These are phyloP conservation scores for Thereva nobilitata DNA, from an alignment of 2,888 invertebrate species.

Conservation along the genomic window DNA sequence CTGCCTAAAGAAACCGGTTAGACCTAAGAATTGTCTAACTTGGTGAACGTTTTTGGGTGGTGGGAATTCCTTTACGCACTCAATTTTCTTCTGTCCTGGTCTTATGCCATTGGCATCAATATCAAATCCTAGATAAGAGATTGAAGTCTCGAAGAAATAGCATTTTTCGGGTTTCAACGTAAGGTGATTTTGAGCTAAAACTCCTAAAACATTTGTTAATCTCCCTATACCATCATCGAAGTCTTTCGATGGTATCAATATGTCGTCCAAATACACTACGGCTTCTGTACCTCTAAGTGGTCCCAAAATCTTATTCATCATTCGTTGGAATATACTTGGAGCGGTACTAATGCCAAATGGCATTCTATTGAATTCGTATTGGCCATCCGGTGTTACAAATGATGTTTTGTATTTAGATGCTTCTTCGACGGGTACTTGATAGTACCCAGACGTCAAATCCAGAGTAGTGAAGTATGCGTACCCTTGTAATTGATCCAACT, in stretches of 20 bases:
- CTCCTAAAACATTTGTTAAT: too few species aligned
- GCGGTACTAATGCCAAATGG: constrained; percentile 51
- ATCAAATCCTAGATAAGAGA: constrained; percentile 42
- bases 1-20: too few species aligned
- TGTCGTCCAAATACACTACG: constrained; percentile 45
- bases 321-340: constrained; percentile 47
- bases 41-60: too few species aligned
- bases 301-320: constrained; percentile 41
- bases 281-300: constrained; percentile 30
- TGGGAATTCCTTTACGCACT: too few species aligned
- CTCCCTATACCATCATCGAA: constrained; percentile 37
- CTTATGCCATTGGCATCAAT: constrained; percentile 40
- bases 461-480: constrained; percentile 46
- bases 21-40: too few species aligned
- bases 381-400: too few species aligned
- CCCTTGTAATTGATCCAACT: constrained; percentile 45
- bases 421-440: constrained; percentile 43
- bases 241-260: constrained; percentile 44
- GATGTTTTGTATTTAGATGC: constrained; percentile 44
- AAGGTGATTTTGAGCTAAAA: constrained; percentile 23
- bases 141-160: constrained; percentile 40
- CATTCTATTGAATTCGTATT: constrained; percentile 47
- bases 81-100: constrained; percentile 42
- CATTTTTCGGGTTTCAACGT: constrained; percentile 40
- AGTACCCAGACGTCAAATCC: constrained; percentile 46